A percentile compares a stretch with the other conserved stretches of the same genome.
Conservation (phyloP, 2,797 vertebrate species). For the Vespertilio murinus region DNA sequence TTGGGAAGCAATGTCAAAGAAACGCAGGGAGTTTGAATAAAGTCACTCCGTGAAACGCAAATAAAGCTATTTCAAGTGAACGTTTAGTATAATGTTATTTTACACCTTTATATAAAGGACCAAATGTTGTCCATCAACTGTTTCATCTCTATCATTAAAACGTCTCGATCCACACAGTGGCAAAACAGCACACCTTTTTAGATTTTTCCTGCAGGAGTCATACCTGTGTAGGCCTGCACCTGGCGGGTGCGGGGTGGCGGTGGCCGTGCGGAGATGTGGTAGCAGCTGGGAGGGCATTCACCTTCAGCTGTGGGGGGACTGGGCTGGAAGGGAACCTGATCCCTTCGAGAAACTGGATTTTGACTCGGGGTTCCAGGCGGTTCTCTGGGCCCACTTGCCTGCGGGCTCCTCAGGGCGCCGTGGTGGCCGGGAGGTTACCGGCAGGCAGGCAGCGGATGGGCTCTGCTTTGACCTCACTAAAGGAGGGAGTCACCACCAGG, state of each 20-base stretch:
- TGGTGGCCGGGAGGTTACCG: not conserved
- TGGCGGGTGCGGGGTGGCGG: not conserved
- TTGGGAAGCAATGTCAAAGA: slow-evolving; percentile 17
- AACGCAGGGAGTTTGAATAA: not conserved
- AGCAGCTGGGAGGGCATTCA: not conserved
- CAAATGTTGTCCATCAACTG: not conserved
- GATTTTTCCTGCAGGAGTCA: not conserved
- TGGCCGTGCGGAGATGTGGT: not conserved
- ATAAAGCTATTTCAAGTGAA: not conserved
- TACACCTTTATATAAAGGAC: not conserved
- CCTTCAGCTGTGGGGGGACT: not conserved
- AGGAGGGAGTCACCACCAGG: not conserved
- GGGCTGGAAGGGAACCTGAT: not conserved
- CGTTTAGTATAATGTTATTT: not conserved
- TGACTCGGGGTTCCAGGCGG: not conserved
- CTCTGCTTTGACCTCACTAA: not conserved
- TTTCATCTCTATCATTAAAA: slow-evolving; percentile 5
- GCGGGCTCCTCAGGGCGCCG: not conserved
- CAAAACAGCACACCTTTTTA: not conserved
- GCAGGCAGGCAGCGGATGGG: not conserved
- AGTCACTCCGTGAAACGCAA: not conserved
- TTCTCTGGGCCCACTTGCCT: not conserved
- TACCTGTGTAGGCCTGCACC: not conserved
- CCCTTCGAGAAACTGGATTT: not conserved
- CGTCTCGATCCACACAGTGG: not conserved